These are phyloP conservation scores for Mormoops blainvillei DNA, from an alignment of 2,113 vertebrate species.

Conservation along the genomic window DNA sequence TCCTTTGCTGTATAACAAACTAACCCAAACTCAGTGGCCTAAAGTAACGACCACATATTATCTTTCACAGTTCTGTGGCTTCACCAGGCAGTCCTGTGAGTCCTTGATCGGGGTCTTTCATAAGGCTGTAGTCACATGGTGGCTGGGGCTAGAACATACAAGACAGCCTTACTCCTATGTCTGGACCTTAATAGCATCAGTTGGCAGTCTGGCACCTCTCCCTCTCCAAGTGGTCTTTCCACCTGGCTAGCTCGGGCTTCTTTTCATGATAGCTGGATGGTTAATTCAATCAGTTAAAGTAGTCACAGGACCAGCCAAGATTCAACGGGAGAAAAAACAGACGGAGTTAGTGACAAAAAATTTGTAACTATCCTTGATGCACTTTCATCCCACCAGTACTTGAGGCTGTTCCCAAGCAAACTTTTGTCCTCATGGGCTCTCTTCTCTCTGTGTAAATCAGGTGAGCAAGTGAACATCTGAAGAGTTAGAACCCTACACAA, in stretches of 20 bases:
- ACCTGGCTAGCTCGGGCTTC: not conserved
- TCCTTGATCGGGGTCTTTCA: not conserved
- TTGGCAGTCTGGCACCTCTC: not conserved
- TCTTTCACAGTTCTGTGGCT: not conserved
- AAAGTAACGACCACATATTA: not conserved
- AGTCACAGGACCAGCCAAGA: not conserved
- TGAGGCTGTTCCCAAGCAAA: not conserved
- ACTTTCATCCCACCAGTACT: not conserved
- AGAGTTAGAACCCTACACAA: not conserved
- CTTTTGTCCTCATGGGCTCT: not conserved
- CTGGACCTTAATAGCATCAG: not conserved
- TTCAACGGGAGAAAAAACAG: not conserved
- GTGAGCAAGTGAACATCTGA: not conserved
- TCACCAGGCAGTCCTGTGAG: not conserved
- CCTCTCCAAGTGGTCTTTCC: not conserved
- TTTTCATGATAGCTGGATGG: not conserved
- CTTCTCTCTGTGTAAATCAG: not conserved
- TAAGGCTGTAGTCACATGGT: not conserved
- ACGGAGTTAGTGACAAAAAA: not conserved
- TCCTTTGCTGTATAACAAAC: not conserved
- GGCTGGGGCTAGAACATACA: not conserved
- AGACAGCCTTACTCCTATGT: not conserved
- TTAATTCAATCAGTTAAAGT: not conserved
- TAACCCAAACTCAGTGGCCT: not conserved
- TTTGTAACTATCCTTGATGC: not conserved